Evolutionary conservation across 1,140 invertebrate species (phyloP).

Genomic region (Bombus balteatus): DNA sequence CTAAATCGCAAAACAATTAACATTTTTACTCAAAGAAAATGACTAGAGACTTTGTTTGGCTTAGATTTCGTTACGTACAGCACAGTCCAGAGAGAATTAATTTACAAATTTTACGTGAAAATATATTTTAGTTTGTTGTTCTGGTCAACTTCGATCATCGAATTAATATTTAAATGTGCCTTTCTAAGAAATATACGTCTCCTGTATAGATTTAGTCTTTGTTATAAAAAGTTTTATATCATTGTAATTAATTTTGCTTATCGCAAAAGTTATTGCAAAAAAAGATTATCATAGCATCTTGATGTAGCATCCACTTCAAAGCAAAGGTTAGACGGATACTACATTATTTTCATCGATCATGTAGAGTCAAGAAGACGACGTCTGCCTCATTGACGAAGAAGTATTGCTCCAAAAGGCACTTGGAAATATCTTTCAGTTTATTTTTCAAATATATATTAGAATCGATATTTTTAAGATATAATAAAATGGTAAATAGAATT

Average conservation of each 20-base stretch:
- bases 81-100: too few relatives aligned
- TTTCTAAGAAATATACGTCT: background rate
- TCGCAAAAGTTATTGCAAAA: background rate
- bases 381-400: conserved; percentile 53
- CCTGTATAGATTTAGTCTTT: background rate
- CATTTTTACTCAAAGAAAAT: background rate
- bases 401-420: conserved; percentile 20
- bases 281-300: conserved; percentile 19
- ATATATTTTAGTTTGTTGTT: background rate
- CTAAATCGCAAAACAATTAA: background rate
- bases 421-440: conserved; percentile 18
- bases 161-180: too few relatives aligned
- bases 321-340: conserved; percentile 53
- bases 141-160: too few relatives aligned
- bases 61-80: too few relatives aligned
- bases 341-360: conserved; percentile 68
- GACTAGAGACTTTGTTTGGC: too few relatives aligned
- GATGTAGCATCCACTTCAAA: conserved; percentile 38
- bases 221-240: background rate
- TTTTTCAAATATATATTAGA: background rate
- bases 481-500: background rate
- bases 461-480: background rate
- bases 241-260: background rate
- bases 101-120: background rate
- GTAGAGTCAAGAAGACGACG: conserved; percentile 52